Base-by-base conservation (phyloP, 2,797 vertebrate species). In the Varecia variegata region DNA sequence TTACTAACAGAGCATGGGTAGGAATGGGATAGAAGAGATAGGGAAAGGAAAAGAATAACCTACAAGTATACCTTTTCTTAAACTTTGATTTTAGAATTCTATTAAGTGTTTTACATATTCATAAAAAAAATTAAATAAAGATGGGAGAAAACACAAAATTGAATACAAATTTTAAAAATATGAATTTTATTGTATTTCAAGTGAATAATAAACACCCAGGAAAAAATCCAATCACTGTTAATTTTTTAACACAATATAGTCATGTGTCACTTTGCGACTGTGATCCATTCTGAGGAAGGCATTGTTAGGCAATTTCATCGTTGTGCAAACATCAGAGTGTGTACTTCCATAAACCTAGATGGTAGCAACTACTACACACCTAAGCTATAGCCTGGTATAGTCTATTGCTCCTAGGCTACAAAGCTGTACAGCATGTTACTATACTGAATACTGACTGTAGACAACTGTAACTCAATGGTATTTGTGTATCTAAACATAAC, bases 61-160 rank as follows among this genome's bases (percentile, higher is more conserved):
- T 73, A 50, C 32, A 81, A 82, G 43, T 30, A 21, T 1, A 73
- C 4, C 27, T 54, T 74, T 52, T 40, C 67, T 68, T 81, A 35
- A 94, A 35, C 70, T 67, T 40, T 79, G 9, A 92, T 12, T 83
- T 90, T 79, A 80, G 8, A 93, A 84, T 70, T 54, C 50, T 58
- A 85, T 71, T 70, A 82, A 30, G 2, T 65, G 10, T 80, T 84
- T 80, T 74, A 83, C 11, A 93, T 54, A 93, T 76, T 93, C 54
- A 93, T 35, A 81, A 91, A 47, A 65, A 89, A 92, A 96, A 83
- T 14, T 54, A 65, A 94, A 84, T 5, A 60, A 93, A 38, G 30
- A 68, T 52, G 32, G 6, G 9, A 27, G 30, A 47, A 86, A 92
- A 60, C 12, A n/a, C 32, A 94, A 85, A 91, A 20, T 0, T 76